phyloP scores from a whole-genome alignment of 1,140 invertebrate genomes.

The Polypedilum vanderplanki region DNA sequence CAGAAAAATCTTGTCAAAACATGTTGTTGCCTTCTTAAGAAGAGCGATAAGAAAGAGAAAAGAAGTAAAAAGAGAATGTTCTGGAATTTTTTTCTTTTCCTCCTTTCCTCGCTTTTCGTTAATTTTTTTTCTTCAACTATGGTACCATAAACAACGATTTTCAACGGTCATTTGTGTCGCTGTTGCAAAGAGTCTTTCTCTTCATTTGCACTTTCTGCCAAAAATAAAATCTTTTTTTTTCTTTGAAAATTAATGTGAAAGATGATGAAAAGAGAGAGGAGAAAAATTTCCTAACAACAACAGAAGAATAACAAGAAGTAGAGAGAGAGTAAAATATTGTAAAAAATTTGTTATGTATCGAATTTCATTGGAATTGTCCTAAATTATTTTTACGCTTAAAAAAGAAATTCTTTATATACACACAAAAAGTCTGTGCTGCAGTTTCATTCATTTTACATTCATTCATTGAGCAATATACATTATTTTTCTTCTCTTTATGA shows the following conservation, averaged over 20 bases:
- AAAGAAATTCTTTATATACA: background rate
- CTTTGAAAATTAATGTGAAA: background rate
- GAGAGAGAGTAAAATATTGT: no score
- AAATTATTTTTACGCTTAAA: background rate
- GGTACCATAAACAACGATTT: slow-evolving; percentile 5
- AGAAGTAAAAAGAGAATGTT: background rate
- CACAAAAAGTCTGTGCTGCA: background rate
- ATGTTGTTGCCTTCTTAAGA: background rate
- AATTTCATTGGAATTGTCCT: slow-evolving; percentile 18
- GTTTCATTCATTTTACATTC: background rate
- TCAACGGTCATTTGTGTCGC: slow-evolving; percentile 16
- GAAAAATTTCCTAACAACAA: no score
- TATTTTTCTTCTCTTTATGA: no score
- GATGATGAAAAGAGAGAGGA: background rate
- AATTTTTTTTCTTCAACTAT: background rate
- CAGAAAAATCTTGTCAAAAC: slow-evolving; percentile 11
- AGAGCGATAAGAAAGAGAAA: background rate
- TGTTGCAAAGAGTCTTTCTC: background rate
- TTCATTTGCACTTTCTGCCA: background rate
- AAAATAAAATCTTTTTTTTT: background rate
- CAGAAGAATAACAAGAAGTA: no score
- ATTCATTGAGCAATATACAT: background rate
- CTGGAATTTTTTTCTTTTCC: background rate
- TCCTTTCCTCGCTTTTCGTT: background rate
- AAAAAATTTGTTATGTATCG: background rate